Conservation (phyloP, 2,888 invertebrate genomes). For the Tetragnatha montana region DNA sequence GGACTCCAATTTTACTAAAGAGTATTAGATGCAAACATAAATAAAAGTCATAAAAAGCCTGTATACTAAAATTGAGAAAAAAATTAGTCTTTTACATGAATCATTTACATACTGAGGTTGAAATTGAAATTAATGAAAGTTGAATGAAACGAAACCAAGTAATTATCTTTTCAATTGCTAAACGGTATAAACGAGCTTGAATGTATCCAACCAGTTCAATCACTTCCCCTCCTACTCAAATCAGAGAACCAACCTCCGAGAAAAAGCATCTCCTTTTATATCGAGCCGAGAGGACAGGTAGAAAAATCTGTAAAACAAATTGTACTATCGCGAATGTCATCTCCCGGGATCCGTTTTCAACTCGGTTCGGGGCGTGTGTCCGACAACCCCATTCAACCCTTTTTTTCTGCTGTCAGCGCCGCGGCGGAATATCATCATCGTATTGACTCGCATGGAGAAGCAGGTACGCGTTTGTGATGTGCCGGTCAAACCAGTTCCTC, state of each 20-base stretch:
- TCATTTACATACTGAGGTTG: no score
- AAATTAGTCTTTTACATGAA: no score
- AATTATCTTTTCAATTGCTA: no score
- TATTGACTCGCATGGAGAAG: constrained; percentile 50
- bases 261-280: not conserved
- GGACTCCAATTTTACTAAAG: no score
- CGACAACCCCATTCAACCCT: constrained; percentile 36
- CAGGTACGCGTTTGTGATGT: constrained; percentile 11
- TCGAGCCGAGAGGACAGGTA: not conserved
- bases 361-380: constrained; percentile 37
- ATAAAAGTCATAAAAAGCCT: no score
- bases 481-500: constrained; percentile 64
- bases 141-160: no score
- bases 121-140: no score
- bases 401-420: constrained; percentile 54
- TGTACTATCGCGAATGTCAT: constrained; percentile 25
- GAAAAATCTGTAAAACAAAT: constrained; percentile 19
- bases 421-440: constrained; percentile 28
- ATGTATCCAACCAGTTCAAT: not conserved
- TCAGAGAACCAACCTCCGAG: not conserved
- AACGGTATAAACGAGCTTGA: not conserved
- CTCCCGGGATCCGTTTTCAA: constrained; percentile 34
- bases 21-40: no score
- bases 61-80: no score
- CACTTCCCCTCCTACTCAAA: not conserved